phyloP scores from a whole-genome alignment of 1,140 invertebrate genomes.

The Limonius californicus region DNA sequence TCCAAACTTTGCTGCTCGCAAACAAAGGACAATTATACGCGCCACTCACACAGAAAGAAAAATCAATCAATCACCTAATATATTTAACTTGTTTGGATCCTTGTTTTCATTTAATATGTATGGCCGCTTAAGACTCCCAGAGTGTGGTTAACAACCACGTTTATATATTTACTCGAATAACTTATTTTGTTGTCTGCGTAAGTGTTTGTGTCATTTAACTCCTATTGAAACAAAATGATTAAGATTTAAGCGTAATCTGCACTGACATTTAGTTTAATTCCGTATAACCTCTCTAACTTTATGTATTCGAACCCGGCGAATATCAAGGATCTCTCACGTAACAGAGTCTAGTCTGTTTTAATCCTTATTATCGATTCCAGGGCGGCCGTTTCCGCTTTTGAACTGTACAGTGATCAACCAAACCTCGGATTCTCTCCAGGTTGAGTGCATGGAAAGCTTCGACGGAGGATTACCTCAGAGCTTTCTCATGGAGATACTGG shows the following conservation, averaged over 20 bases:
- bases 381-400: constrained; percentile 78
- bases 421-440: constrained; percentile 73
- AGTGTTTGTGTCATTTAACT: too few relatives aligned
- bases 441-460: constrained; percentile 78
- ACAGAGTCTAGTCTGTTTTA: neutral
- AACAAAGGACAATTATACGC: too few relatives aligned
- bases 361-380: constrained; percentile 48
- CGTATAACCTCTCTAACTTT: neutral
- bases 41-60: too few relatives aligned
- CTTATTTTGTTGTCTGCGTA: too few relatives aligned
- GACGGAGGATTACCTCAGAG: constrained; percentile 78
- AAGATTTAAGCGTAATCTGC: neutral
- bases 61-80: too few relatives aligned
- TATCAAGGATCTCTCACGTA: neutral
- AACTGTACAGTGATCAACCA: constrained; percentile 89
- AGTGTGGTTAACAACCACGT: too few relatives aligned
- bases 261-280: neutral
- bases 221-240: neutral
- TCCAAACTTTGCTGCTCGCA: too few relatives aligned
- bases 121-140: too few relatives aligned
- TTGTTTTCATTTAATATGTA: too few relatives aligned
- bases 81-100: too few relatives aligned
- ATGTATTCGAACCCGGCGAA: neutral
- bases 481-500: constrained; percentile 73
- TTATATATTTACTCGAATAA: too few relatives aligned